Evolutionary conservation across 2,113 vertebrate species (phyloP), one percentile per base, ranked within the genome.

Genomic region (Echinops telfairi): DNA sequence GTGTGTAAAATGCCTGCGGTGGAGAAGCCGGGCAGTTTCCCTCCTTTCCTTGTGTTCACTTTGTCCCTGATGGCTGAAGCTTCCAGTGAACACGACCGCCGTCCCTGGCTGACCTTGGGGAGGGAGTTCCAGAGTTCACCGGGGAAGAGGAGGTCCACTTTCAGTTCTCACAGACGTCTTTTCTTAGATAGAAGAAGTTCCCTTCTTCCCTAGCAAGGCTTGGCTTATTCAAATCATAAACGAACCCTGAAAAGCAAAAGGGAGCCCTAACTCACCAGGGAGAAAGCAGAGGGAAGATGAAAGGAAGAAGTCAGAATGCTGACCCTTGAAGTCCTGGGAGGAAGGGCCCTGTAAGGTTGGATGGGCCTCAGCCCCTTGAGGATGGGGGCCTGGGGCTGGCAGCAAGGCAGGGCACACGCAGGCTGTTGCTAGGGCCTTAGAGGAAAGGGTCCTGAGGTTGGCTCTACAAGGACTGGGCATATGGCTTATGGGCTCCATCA

Each of bases 211-310:
- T 53, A 53, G 47, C 10, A 53, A 53, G 47, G 9, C 47, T 53
- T 53, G 47, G 9, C 10, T 53, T 53, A 53, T 53, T 53, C 47
- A 53, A 53, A 14, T 14, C 5, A 53, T 53, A 53, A 6, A 53
- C 10, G 47, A 53, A 53, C 10, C 47, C 47, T 40, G 22, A 27
- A 25, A 17, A 12, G 25, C 11, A 4, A 71, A 10, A 17, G 64
- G 14, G 31, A 9, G 7, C 8, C 0, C 3, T 9, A 3, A 11
- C 6, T 64, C 2, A 20, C 0, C 36, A 2, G 0, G 2, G 23
- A 6, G 58, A 3, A 5, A 31, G 43, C 64, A 75, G 31, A 9
- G 1, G 29, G 53, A 9, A 5, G 25, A 2, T 40, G 29, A 5
- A 19, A 62, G 22, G 47, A 36, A 62, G 31, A 10, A 1, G 80